Conservation (phyloP, 2,888 invertebrate genomes). For the Calameuta filiformis region DNA sequence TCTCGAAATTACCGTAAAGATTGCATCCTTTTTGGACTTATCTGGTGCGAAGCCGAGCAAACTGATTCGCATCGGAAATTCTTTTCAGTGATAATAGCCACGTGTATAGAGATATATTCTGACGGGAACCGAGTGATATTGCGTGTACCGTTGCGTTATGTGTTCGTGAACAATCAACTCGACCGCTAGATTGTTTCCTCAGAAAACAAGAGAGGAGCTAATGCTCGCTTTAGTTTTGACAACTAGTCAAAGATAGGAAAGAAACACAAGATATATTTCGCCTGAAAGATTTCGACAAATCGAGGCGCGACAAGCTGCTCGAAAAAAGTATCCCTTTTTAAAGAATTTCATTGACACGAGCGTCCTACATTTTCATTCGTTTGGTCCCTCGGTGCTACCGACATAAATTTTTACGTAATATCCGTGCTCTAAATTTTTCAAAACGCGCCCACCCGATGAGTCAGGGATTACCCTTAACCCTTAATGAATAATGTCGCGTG, state of each 20-base stretch:
- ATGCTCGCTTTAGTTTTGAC: neutral
- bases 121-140: neutral
- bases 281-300: neutral
- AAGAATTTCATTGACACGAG: neutral
- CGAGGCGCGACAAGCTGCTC: neutral
- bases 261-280: neutral
- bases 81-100: neutral
- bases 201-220: neutral
- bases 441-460: too few relatives aligned
- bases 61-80: neutral
- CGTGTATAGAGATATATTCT: neutral
- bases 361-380: too few relatives aligned
- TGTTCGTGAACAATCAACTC: neutral
- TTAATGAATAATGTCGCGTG: too few relatives aligned
- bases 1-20: neutral
- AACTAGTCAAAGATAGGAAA: neutral
- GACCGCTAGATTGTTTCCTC: neutral
- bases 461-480: too few relatives aligned
- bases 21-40: neutral
- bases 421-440: too few relatives aligned
- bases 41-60: neutral
- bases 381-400: too few relatives aligned
- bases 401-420: too few relatives aligned
- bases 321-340: neutral
- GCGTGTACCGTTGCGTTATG: neutral